Percentiles rank a stretch among this genome's conserved stretches.
phyloP scores from a whole-genome alignment of 2,797 vertebrate species.

The Danio choprae region DNA sequence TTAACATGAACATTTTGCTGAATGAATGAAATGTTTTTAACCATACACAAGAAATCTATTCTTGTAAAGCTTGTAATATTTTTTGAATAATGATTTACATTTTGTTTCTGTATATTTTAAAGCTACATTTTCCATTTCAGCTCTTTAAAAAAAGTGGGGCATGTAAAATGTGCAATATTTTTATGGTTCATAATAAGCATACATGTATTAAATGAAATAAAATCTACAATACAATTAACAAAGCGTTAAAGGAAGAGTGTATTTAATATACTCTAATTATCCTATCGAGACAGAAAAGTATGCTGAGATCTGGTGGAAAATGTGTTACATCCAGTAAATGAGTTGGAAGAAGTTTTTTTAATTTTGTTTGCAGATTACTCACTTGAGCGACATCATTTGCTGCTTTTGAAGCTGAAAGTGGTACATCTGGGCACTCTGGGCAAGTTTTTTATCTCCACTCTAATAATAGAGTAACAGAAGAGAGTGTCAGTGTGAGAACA shows the following conservation, averaged over 20 bases:
- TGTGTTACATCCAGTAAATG: not conserved
- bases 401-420: conserved; percentile 98
- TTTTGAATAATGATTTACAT: conserved; percentile 2
- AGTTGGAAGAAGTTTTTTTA: conserved; percentile 9
- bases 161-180: not conserved
- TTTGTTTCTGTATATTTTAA: not conserved
- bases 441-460: conserved; percentile 91
- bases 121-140: not conserved
- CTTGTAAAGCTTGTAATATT: not conserved
- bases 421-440: conserved; percentile 93
- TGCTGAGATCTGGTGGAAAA: not conserved
- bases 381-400: conserved; percentile 95
- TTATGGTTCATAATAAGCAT: not conserved
- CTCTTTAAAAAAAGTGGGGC: not conserved
- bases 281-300: not conserved
- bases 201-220: not conserved
- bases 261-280: not conserved
- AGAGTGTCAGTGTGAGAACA: conserved; percentile 5
- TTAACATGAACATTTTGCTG: too few species aligned
- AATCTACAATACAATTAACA: too few species aligned
- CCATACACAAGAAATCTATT: too few species aligned
- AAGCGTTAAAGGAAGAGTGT: too few species aligned
- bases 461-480: conserved; percentile 61
- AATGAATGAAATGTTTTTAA: too few species aligned
- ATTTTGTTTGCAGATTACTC: conserved; percentile 65